Conservation (phyloP, 2,797 vertebrate genomes). For the Sebastes flavidus region DNA sequence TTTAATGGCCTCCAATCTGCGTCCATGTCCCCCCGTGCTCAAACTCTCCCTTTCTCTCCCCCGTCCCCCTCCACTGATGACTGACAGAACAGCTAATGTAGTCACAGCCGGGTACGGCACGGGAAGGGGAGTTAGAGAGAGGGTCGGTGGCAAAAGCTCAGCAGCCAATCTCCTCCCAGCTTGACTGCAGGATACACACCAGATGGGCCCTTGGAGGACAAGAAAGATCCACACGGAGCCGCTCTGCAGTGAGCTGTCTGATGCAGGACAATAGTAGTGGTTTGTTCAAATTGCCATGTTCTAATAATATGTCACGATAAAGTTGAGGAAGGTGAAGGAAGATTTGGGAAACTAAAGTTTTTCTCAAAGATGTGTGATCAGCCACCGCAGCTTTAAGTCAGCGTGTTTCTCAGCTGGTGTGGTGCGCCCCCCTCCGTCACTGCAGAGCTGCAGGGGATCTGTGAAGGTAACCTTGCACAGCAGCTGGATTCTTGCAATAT, state of each 20-base stretch:
- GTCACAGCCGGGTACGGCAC: conserved; percentile 61
- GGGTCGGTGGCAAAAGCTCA: conserved; percentile 58
- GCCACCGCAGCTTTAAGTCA: background rate
- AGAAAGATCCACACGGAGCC: conserved; percentile 32
- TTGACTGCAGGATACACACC: conserved; percentile 66
- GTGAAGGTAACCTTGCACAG: background rate
- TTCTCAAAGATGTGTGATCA: background rate
- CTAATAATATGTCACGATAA: background rate
- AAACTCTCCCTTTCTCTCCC: conserved; percentile 4
- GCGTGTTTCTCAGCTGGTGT: background rate
- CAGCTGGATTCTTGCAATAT: too few relatives aligned
- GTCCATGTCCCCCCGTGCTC: conserved; percentile 1
- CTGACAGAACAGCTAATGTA: conserved; percentile 70
- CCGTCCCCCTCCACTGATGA: conserved; percentile 44
- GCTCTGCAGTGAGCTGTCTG: conserved; percentile 20
- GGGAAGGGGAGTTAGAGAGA: conserved; percentile 40
- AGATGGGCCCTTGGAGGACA: conserved; percentile 68
- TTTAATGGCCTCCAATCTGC: conserved; percentile 53
- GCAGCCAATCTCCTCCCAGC: conserved; percentile 68
- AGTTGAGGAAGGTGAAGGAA: background rate
- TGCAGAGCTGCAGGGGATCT: background rate
- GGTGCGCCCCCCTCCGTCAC: too few relatives aligned
- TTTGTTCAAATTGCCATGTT: background rate
- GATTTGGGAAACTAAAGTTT: background rate
- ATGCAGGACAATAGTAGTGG: conserved; percentile 14